phyloP scores from a whole-genome alignment of 1,140 invertebrate species.

The Drosophila funebris region DNA sequence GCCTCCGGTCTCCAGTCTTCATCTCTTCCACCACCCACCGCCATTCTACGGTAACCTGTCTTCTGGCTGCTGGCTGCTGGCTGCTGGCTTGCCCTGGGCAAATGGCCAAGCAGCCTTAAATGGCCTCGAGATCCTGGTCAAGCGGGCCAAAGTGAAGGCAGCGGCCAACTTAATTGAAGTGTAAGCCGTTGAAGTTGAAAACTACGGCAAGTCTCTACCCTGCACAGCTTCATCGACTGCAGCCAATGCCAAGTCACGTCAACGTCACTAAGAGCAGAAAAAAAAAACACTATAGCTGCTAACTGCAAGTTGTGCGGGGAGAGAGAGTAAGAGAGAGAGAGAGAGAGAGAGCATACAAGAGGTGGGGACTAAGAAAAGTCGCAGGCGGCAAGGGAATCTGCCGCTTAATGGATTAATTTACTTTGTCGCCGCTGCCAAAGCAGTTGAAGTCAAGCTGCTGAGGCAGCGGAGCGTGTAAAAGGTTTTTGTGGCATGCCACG shows the following conservation, averaged over 20 bases:
- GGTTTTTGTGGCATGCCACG: conserved; percentile 59
- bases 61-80: conserved; percentile 1
- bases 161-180: conserved; percentile 75
- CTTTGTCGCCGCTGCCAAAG: conserved; percentile 73
- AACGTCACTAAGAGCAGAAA: conserved; percentile 51
- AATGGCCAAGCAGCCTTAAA: conserved; percentile 46
- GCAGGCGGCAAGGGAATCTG: conserved; percentile 3
- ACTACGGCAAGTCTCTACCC: conserved; percentile 24
- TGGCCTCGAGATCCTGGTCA: conserved; percentile 19
- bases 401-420: conserved; percentile 76
- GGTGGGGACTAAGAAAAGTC: neutral
- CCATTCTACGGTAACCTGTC: neutral
- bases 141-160: conserved; percentile 1
- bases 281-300: conserved; percentile 49
- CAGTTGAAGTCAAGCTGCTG: conserved; percentile 48
- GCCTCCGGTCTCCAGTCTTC: conserved; percentile 17
- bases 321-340: neutral
- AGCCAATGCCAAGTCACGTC: conserved; percentile 64
- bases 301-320: neutral
- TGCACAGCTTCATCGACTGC: conserved; percentile 17
- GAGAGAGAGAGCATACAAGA: neutral
- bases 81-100: conserved; percentile 25
- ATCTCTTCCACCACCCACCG: too few relatives aligned
- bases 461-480: conserved; percentile 70
- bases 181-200: conserved; percentile 73